A percentile compares a stretch with the other conserved stretches of the same genome.
Evolutionary conservation across 2,888 invertebrate species (phyloP).

Genomic region (Strigamia maritima): DNA sequence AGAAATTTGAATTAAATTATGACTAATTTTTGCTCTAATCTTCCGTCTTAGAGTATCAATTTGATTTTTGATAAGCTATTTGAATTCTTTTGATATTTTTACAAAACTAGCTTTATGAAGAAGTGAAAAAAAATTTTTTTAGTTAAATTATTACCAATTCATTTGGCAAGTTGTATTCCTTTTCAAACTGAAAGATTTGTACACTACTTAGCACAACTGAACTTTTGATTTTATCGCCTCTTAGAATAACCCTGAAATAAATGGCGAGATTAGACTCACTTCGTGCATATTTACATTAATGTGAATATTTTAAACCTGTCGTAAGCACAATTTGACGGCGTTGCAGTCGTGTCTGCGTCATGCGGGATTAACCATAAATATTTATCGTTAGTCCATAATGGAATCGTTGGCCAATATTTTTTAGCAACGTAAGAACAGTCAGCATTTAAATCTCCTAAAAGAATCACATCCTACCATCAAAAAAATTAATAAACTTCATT

Average conservation of each 20-base stretch:
- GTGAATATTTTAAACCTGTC: slow-evolving; percentile 36
- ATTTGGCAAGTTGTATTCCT: not conserved
- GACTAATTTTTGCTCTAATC: too few relatives aligned
- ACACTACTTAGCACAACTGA: not conserved
- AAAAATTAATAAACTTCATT: not conserved
- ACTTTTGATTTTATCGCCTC: not conserved
- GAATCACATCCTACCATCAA: slow-evolving; percentile 4
- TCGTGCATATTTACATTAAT: not conserved
- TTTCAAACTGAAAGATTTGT: not conserved
- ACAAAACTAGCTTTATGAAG: too few relatives aligned
- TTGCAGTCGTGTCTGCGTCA: slow-evolving; percentile 28
- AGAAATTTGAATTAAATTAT: too few relatives aligned
- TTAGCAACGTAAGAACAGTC: slow-evolving; percentile 37
- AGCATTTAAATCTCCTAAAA: slow-evolving; percentile 39
- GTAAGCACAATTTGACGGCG: slow-evolving; percentile 31
- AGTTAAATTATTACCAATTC: not conserved
- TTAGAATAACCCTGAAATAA: slow-evolving; percentile 6
- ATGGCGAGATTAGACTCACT: not conserved
- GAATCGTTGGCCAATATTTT: slow-evolving; percentile 37
- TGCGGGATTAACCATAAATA: slow-evolving; percentile 35
- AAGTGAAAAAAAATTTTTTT: not conserved
- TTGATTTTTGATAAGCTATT: not conserved
- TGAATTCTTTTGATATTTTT: too few relatives aligned
- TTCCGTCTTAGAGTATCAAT: too few relatives aligned
- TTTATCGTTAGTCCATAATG: slow-evolving; percentile 33